Conservation (phyloP, 2,888 invertebrate genomes). For the Drosophila parthenogenetica region DNA sequence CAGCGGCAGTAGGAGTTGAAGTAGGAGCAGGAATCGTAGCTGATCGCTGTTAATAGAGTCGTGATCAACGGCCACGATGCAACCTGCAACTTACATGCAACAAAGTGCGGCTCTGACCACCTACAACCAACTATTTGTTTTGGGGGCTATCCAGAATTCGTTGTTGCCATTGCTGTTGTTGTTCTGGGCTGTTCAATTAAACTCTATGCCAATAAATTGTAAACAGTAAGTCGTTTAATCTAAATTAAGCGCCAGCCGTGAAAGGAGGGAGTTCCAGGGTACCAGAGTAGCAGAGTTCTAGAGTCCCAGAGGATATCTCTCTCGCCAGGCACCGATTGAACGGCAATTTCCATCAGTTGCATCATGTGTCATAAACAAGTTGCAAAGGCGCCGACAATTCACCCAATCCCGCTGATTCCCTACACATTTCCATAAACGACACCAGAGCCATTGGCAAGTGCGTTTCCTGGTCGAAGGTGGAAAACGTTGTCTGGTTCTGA, state of each 20-base stretch:
- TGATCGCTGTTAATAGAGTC: slow-evolving; percentile 75
- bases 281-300: neutral
- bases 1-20: neutral
- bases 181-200: slow-evolving; percentile 77
- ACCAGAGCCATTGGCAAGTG: slow-evolving; percentile 66
- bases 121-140: slow-evolving; percentile 62
- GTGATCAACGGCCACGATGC: slow-evolving; percentile 81
- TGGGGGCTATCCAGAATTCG: slow-evolving; percentile 23
- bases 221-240: slow-evolving; percentile 81
- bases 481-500: slow-evolving; percentile 21
- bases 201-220: slow-evolving; percentile 82
- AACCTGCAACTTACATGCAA: slow-evolving; percentile 39
- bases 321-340: slow-evolving; percentile 50
- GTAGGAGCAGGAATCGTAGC: neutral
- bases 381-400: slow-evolving; percentile 82
- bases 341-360: slow-evolving; percentile 79
- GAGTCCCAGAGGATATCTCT: slow-evolving; percentile 13
- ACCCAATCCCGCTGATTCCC: slow-evolving; percentile 37
- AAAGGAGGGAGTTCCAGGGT: neutral
- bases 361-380: slow-evolving; percentile 84
- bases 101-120: slow-evolving; percentile 39
- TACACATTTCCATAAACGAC: slow-evolving; percentile 68
- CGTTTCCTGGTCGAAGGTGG: slow-evolving; percentile 64
- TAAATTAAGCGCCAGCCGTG: slow-evolving; percentile 74
- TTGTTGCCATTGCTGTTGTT: slow-evolving; percentile 35